Base-by-base conservation (phyloP, 1,140 invertebrate genomes). In the Drosophila insularis region DNA sequence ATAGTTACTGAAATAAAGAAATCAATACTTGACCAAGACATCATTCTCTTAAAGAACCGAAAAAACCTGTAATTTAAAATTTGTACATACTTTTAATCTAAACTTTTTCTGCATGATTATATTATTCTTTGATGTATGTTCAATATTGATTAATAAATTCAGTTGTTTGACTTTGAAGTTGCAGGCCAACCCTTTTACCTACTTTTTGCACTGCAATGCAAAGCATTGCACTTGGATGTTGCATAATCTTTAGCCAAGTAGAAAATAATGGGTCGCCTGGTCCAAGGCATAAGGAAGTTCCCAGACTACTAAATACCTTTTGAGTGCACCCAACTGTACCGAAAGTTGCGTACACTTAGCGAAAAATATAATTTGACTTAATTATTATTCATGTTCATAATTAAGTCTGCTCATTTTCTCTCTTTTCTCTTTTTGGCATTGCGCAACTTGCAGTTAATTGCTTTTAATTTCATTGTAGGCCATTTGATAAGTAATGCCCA, bases 211-310 rank as follows among this genome's bases (percentile, higher is more conserved):
- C 11, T 23, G 4, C 53, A 11, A 54, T n/a, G n/a, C 11, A 14
- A 17, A 1, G 53, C 19, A 27, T 27, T 37, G 7, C 32, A 35
- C 32, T 31, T 2, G 13, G 23, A 31, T 21, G 4, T 53, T 35
- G 43, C 60, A 46, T 46, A 72, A 63, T 68, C 17, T 6, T 37
- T 19, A 63, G 56, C 64, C 37, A 76, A 54, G 60, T 65, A 59
- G 60, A 72, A 72, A 72, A 68, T 68, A 72, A 68, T 58, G 56
- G 53, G 53, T 43, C 39, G 23, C 39, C 31, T 27, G 27, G 27
- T 5, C 27, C 27, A 27, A 58, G 65, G 40, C 39, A 58, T 68
- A 59, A 72, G 23, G 60, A 72, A 13, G 27, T 61, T 21, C 39
- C 56, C 14, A 23, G 14, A 43, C 17, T 39, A 43, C 17, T 39